Conservation (phyloP, 2,113 vertebrate species). For the Thalassarche chlororhynchos region DNA sequence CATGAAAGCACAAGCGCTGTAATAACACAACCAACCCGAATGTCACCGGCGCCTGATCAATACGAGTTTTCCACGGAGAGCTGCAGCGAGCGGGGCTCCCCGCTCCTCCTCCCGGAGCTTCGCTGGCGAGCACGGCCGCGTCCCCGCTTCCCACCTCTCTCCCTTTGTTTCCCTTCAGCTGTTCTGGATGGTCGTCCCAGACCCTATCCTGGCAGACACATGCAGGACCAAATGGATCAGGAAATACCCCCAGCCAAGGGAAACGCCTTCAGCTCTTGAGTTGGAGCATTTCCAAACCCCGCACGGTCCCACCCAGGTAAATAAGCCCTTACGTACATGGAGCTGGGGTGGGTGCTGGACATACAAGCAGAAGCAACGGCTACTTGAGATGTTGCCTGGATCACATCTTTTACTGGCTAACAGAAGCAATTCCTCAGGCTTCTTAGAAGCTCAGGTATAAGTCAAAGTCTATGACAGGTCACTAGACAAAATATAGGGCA, state of each 20-base stretch:
- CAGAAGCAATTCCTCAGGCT: neutral
- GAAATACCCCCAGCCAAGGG: neutral
- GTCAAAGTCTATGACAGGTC: neutral
- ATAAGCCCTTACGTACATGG: neutral
- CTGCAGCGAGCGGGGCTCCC: neutral
- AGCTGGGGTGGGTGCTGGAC: neutral
- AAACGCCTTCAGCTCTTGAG: neutral
- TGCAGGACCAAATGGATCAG: neutral
- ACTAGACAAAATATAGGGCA: neutral
- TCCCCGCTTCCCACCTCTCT: neutral
- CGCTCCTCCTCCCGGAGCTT: neutral
- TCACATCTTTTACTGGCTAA: neutral
- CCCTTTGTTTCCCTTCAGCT: neutral
- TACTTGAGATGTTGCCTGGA: neutral
- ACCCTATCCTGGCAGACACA: neutral
- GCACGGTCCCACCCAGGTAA: neutral
- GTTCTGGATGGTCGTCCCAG: neutral
- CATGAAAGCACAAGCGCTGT: neutral
- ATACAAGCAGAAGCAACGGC: neutral
- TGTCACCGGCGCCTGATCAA: neutral
- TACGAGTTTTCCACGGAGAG: neutral
- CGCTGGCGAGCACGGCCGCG: fast-evolving
- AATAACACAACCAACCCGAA: neutral
- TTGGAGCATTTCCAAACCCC: neutral
- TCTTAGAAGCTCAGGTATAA: neutral